These are phyloP conservation scores for Aphis craccivora DNA, from an alignment of 1,140 invertebrate genomes.

Conservation along the genomic window DNA sequence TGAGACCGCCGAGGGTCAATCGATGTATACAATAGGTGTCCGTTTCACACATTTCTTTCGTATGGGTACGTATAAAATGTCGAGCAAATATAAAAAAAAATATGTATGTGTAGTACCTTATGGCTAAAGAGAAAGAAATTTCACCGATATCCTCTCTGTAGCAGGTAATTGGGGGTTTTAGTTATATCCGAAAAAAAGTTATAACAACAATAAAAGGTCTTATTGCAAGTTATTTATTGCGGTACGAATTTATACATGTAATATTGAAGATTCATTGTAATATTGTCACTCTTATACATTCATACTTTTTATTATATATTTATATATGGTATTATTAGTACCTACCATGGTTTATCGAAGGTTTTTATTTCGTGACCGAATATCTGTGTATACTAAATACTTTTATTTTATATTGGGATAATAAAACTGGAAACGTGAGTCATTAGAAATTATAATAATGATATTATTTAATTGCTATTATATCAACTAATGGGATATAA, in stretches of 20 bases:
- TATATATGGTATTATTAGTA: background rate
- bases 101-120: background rate
- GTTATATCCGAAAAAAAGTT: background rate
- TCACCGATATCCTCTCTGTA: background rate
- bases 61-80: background rate
- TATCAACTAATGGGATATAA: background rate
- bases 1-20: constrained; percentile 46
- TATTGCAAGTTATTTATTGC: background rate
- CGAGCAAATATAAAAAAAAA: background rate
- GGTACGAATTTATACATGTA: background rate
- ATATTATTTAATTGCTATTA: background rate
- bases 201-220: background rate
- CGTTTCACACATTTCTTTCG: constrained; percentile 34
- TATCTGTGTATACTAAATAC: background rate
- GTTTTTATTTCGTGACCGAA: background rate
- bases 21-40: background rate
- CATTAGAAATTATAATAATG: background rate
- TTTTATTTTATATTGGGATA: constrained; percentile 14
- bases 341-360: background rate
- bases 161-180: background rate
- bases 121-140: background rate
- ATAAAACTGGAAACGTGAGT: background rate
- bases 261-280: background rate
- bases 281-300: background rate
- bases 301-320: background rate